Evolutionary conservation across 92 coral and sea anemone genomes (phyloP).

Genomic region (Epizoanthus ramosus): DNA sequence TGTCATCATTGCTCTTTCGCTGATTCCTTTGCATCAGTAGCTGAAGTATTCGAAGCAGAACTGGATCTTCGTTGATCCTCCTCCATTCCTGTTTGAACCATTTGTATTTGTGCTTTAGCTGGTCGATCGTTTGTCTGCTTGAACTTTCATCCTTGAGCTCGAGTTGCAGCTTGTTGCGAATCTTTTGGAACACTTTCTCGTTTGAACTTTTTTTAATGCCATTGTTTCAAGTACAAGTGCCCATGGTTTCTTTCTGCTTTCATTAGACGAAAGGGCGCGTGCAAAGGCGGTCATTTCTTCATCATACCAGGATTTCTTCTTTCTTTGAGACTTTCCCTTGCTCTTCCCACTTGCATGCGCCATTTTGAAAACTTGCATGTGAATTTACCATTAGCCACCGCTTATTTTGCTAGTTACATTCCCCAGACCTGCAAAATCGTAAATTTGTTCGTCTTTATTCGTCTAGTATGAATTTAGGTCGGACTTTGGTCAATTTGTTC

Average conservation of each 20-base stretch:
- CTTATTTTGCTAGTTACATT: slow-evolving; percentile 15
- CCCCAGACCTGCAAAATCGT: neutral
- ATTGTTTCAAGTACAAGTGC: slow-evolving; percentile 34
- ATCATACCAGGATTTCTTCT: slow-evolving; percentile 42
- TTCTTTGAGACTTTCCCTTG: neutral
- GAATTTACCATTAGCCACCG: neutral
- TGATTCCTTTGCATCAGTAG: slow-evolving; percentile 18
- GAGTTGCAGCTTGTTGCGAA: neutral
- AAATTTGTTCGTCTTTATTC: neutral
- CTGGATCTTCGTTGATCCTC: slow-evolving; percentile 13
- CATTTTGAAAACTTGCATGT: neutral
- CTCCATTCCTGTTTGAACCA: slow-evolving; percentile 46
- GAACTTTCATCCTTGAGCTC: neutral
- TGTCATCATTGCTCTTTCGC: slow-evolving; percentile 11
- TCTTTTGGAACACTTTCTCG: slow-evolving; percentile 32
- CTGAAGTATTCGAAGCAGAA: neutral
- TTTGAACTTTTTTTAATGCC: slow-evolving; percentile 48
- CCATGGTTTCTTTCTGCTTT: slow-evolving; percentile 47
- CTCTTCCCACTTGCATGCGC: neutral
- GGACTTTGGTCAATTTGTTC: neutral
- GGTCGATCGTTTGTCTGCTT: neutral
- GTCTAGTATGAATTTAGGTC: slow-evolving; percentile 13
- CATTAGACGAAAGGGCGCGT: slow-evolving; percentile 37
- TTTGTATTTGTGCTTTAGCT: slow-evolving; percentile 17
- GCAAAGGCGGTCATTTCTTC: slow-evolving; percentile 35